Base-by-base conservation (phyloP, 2,113 vertebrate species). In the Ovis canadensis region DNA sequence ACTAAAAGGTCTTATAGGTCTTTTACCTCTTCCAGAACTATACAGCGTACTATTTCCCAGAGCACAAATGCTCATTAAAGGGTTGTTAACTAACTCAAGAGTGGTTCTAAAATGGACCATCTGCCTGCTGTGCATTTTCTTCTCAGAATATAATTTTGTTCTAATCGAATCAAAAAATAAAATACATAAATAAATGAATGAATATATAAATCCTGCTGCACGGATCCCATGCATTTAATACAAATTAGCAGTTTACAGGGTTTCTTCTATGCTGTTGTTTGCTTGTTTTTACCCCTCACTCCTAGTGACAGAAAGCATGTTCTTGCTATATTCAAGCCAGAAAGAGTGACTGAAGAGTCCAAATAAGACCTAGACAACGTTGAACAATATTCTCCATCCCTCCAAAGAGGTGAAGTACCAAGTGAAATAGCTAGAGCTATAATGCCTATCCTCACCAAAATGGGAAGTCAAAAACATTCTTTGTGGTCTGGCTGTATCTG, bases 251-350 rank as follows among this genome's bases (percentile, higher is more conserved):
- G 48, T 45, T 29, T 55, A 60, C 3, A 52, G 15, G 55, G 6
- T 62, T 91, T 82, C 16, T 62, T 43, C 31, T 23, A n/a, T 33
- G 2, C 14, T 52, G 11, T n/a, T 82, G 36, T 48, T 80, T 59
- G 59, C 27, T 45, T 54, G 14, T 54, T 83, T 86, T 96, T 90
- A 91, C 27, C 15, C 36, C 13, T 93, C 54, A 50, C 43, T 25
- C 16, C 21, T 27, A 31, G 31, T 54, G 4, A 16, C n/a, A 85
- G n/a, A 25, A 96, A 97, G n/a, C 36, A 91, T 29, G 13, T 83
- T 90, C 15, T 31, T 91, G 77, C 3, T 92, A 78, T 96, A 80
- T 91, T 95, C 83, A 97, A 92, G 80, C 11, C 89, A 96, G 86
- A 54, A 88, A 84, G 12, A 74, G 31, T 21, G 36, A 88, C 50